These are phyloP conservation scores for Pavo muticus DNA, from an alignment of 2,113 vertebrate genomes.

Conservation along the genomic window DNA sequence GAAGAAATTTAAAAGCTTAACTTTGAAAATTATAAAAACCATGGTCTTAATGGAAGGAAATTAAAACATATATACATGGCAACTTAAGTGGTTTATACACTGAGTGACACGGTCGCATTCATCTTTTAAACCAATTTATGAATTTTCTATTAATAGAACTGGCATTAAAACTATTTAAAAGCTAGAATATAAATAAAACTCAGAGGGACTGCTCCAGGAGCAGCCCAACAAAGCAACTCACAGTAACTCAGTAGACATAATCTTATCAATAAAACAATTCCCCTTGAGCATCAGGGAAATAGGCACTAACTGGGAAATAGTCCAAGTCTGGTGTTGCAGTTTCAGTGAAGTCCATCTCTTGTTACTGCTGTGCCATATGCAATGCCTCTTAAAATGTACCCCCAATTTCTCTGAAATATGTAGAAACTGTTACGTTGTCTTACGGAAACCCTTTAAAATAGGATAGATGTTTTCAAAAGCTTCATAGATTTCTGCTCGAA, in stretches of 20 bases:
- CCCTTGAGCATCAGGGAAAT: slow-evolving; percentile 21
- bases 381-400: slow-evolving; percentile 61
- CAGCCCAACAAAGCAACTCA: slow-evolving; percentile 67
- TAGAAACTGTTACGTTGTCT: slow-evolving; percentile 89
- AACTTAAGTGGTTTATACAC: slow-evolving; percentile 72
- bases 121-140: slow-evolving; percentile 65
- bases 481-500: slow-evolving; percentile 97
- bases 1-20: slow-evolving; percentile 76
- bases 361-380: slow-evolving; percentile 58
- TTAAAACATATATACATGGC: slow-evolving; percentile 74
- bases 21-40: slow-evolving; percentile 80
- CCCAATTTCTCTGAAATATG: slow-evolving; percentile 1
- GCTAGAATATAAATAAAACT: slow-evolving; percentile 79
- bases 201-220: slow-evolving; percentile 53
- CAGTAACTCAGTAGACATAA: slow-evolving; percentile 65
- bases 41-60: slow-evolving; percentile 64
- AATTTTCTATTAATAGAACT: slow-evolving; percentile 60
- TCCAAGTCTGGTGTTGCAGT: slow-evolving; percentile 61
- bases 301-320: slow-evolving; percentile 60
- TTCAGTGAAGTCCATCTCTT: slow-evolving; percentile 45
- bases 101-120: slow-evolving; percentile 54
- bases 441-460: slow-evolving; percentile 98
- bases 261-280: slow-evolving; percentile 38
- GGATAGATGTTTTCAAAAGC: slow-evolving; percentile 99
- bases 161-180: slow-evolving; percentile 76